These are phyloP conservation scores for Oxytorus armatus DNA, from an alignment of 2,888 invertebrate genomes.

Conservation along the genomic window DNA sequence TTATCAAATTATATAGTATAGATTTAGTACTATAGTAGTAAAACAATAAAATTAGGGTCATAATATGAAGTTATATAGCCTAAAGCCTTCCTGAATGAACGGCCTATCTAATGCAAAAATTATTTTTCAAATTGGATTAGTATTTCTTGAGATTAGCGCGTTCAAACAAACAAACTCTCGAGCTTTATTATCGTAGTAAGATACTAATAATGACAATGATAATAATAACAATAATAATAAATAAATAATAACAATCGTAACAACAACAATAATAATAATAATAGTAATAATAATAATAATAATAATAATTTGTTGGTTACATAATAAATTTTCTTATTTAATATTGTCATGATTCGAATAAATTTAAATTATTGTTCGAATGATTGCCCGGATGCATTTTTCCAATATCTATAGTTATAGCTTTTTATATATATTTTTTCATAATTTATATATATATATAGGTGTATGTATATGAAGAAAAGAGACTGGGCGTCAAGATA, in stretches of 20 bases:
- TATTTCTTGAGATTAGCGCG: too few species aligned
- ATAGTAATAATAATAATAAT: conserved; percentile 3
- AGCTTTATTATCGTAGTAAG: too few species aligned
- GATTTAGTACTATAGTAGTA: too few species aligned
- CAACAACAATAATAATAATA: not conserved
- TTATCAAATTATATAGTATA: too few species aligned
- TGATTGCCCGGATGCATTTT: not conserved
- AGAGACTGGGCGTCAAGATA: conserved; percentile 23
- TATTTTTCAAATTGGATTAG: too few species aligned
- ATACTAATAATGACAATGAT: not conserved
- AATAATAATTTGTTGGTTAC: not conserved
- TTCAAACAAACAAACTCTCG: too few species aligned
- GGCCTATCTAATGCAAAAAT: too few species aligned
- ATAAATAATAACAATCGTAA: not conserved
- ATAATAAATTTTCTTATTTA: not conserved
- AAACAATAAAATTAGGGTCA: too few species aligned
- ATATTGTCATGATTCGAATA: not conserved
- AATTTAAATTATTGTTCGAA: not conserved
- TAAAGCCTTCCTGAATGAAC: too few species aligned
- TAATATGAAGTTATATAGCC: too few species aligned
- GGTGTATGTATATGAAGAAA: conserved; percentile 18
- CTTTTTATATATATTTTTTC: not conserved
- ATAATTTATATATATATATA: conserved; percentile 11
- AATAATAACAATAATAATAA: too few species aligned
- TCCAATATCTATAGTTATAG: not conserved